These are phyloP conservation scores for Chionomys nivalis DNA, from an alignment of 2,113 vertebrate genomes.

Conservation along the genomic window DNA sequence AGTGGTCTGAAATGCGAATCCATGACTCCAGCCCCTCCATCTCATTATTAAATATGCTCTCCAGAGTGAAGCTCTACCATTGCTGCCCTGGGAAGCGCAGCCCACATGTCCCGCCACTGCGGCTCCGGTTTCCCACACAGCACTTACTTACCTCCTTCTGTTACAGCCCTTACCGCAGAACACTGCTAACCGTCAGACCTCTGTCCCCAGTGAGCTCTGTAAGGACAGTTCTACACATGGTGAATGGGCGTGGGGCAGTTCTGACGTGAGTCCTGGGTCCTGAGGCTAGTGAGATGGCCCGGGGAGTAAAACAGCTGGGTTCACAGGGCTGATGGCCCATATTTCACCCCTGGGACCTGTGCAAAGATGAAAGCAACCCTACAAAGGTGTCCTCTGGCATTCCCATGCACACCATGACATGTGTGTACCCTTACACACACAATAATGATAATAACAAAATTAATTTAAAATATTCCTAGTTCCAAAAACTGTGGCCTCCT, in stretches of 20 bases:
- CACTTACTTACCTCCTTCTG: background rate
- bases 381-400: background rate
- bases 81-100: background rate
- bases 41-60: background rate
- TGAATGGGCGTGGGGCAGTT: accelerated
- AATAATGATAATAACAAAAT: background rate
- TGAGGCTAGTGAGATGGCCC: background rate
- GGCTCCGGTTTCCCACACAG: background rate
- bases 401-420: background rate
- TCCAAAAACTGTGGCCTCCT: background rate
- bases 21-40: background rate
- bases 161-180: background rate
- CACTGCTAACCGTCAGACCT: background rate
- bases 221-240: background rate
- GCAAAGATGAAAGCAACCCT: background rate
- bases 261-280: background rate
- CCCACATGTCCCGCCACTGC: background rate
- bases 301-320: background rate
- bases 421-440: too few relatives aligned
- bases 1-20: background rate
- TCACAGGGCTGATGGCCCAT: too few relatives aligned
- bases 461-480: background rate
- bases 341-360: background rate
- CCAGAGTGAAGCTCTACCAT: background rate
- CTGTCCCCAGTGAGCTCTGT: background rate